Base-by-base conservation (phyloP, 2,113 vertebrate species). In the Numenius arquata region DNA sequence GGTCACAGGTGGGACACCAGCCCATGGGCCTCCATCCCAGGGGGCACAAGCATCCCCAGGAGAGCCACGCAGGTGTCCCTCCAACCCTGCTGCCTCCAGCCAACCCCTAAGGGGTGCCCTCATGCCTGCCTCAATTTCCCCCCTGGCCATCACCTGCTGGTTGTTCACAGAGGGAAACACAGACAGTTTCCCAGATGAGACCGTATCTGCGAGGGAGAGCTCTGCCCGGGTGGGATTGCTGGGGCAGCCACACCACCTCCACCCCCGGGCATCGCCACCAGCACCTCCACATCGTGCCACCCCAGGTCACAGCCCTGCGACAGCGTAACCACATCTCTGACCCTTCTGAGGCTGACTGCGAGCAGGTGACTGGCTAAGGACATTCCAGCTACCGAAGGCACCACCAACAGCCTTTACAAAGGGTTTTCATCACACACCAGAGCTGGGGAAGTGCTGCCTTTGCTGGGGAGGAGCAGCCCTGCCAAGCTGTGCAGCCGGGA, bases 241-340 rank as follows among this genome's bases (percentile, higher is more conserved):
- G 76, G 34, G 41, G 8, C 65, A 65, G 73, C 40, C 73, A n/a
- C 48, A 50, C 22, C 55, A 53, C 34, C 48, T 36, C 65, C 58
- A 30, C 7, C 36, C 73, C 74, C 12, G 32, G 74, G 38, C 52
- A 70, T 5, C 90, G 21, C 30, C 85, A 36, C 32, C 62, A 76
- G 41, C 77, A 15, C 34, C 63, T 43, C 52, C 1, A 4, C 9
- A 15, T 77, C 6, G 11, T 2, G 2, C 50, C 11, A 4, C 20
- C 27, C 3, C 65, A 10, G 3, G 1, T 43, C 77, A 15, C 0
- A 0, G 77, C 58, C 32, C 72, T 2, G 3, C 3, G 22, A n/a
- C 74, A 87, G 59, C 47, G 2, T 1, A 19, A 7, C 3, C 61
- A 55, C 78, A 52, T 2, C 30, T 20, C 74, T 38, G 36, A 85